Evolutionary conservation across 2,113 vertebrate genomes (phyloP), one percentile per base, ranked within the genome.

Genomic region (Macaca mulatta): DNA sequence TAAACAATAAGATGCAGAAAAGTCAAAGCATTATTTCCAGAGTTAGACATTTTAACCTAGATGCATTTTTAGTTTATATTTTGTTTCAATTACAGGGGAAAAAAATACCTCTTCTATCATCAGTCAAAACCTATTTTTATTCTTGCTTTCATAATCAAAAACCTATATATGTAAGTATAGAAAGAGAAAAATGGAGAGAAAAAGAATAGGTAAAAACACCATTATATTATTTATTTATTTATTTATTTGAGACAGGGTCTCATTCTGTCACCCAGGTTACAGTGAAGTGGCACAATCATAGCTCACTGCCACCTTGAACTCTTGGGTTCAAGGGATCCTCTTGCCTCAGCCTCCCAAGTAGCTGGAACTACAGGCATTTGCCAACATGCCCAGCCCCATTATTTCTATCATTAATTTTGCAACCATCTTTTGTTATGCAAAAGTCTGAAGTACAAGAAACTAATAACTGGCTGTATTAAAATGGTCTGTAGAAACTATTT

Each of bases 1-100:
- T 85, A 96, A 94, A 90, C 27, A 87, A 92, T 79, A 94, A 96
- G 78, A 77, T 94, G 92, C 78, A 78, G 74, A 89, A 97, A 94
- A 91, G 72, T 81, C 32, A 85, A 96, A 96, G 77, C 5, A 89
- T 86, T 94, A 84, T 95, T 89, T 86, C 38, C 48, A 95, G 25
- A 72, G n/a, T 30, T 86, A 92, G 45, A 55, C 16, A 20, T 57
- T 77, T 93, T 82, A 89, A 79, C 25, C 6, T 74, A 89, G 30
- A 80, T 59, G 84, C 2, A 23, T 43, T 69, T 86, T 80, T 80
- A 83, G 20, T 93, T 79, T 77, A 25, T 80, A 70, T 93, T 81
- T 78, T 92, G 2, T 72, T n/a, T 85, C 52, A 91, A n/a, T 20
- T 85, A 59, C 9, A 18, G 23, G 23, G 4, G 38, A 10, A 43